Evolutionary conservation across 2,797 vertebrate genomes (phyloP), one percentile per base, ranked within the genome.

Genomic region (Caiman crocodilus): DNA sequence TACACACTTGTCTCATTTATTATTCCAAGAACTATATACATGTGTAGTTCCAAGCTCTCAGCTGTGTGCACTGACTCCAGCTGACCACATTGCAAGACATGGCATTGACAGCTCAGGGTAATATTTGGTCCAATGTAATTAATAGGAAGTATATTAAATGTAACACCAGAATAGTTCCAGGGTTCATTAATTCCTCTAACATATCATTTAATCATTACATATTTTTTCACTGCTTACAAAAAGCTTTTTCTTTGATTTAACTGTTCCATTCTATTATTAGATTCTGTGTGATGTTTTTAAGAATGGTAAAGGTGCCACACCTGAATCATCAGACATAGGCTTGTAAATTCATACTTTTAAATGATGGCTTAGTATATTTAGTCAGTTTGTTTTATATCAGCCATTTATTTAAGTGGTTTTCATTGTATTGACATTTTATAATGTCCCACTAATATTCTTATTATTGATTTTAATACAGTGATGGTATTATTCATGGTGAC

Each of bases 391-490:
- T 96, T 97, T 97, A 97, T 83, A 94, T 89, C 89, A 87, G 90
- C 90, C 87, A 93, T 97, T 98, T 97, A 94, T 96, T 96, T 95
- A 97, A 97, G 92, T 96, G 94, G 94, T 96, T 97, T 97, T 97
- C 94, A 95, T 97, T 96, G 90, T 97, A 97, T 90, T 97, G 97
- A 97, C 96, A 95, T 97, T 95, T 97, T 97, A 95, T 97, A 98
- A 97, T 97, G 94, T 91, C 95, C 93, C 94, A 93, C 96, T 97
- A 97, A 98, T 98, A 98, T 98, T 98, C 97, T 97, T 97, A 95
- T 97, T 97, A 98, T 98, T 97, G 98, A 98, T 98, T 98, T 98
- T 97, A 94, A 96, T 97, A 97, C 96, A 97, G 97, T 96, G 97
- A 94, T 96, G 96, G 88, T 98, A 97, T 98, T 98, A 98, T 97